phyloP scores from a whole-genome alignment of 2,113 vertebrate genomes.

The Ancistrus triradiatus region DNA sequence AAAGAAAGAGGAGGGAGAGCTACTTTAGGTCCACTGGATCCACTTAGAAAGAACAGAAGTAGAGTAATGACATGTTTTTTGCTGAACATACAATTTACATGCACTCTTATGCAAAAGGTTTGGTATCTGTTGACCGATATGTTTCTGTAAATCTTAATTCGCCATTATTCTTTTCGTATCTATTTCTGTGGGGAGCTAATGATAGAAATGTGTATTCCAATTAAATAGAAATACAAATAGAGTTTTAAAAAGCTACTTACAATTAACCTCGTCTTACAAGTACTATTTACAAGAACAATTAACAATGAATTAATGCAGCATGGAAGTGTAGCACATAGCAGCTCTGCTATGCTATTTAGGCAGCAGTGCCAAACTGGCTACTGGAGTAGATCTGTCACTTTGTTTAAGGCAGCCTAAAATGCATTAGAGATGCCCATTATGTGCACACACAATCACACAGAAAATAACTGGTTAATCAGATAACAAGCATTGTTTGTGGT shows the following conservation, averaged over 20 bases:
- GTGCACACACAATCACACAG: slow-evolving; percentile 29
- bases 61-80: slow-evolving; percentile 56
- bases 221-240: too few species aligned
- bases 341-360: slow-evolving; percentile 5
- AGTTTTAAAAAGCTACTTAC: too few species aligned
- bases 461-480: slow-evolving; percentile 28
- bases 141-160: too few species aligned
- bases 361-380: slow-evolving; percentile 23
- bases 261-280: too few species aligned
- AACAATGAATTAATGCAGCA: too few species aligned
- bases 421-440: slow-evolving; percentile 32
- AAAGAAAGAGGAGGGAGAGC: slow-evolving; percentile 37
- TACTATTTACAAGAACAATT: too few species aligned
- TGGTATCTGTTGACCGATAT: too few species aligned
- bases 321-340: too few species aligned
- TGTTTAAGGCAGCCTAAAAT: too few species aligned
- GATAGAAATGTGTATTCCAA: too few species aligned
- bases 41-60: slow-evolving; percentile 42
- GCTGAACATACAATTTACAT: slow-evolving; percentile 12
- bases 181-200: too few species aligned
- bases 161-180: too few species aligned
- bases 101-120: neutral
- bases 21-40: slow-evolving; percentile 41
- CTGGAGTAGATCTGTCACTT: slow-evolving; percentile 18
- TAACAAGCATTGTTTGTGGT: slow-evolving; percentile 21